Conservation (phyloP, 2,113 vertebrate species). For the Oxygymnocypris stewartii region DNA sequence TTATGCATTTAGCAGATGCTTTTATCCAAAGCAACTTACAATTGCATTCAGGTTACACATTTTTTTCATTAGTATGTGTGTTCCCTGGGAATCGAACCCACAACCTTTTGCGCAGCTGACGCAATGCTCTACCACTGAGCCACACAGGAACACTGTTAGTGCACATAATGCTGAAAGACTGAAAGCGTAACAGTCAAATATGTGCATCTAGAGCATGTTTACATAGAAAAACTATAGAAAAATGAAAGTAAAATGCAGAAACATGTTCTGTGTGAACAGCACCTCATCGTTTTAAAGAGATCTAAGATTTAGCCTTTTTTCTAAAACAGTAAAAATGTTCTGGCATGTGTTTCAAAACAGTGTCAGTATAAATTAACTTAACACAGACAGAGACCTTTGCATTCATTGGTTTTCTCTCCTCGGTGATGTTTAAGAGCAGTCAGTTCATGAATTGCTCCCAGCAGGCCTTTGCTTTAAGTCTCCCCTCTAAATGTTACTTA, state of each 20-base stretch:
- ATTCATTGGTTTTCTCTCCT: constrained; percentile 11
- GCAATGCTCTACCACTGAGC: too few species aligned
- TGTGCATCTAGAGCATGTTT: neutral
- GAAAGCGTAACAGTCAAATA: neutral
- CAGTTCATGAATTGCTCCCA: constrained; percentile 26
- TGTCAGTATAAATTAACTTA: constrained; percentile 12
- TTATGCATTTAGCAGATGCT: too few species aligned
- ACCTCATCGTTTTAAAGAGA: neutral
- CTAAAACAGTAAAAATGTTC: neutral
- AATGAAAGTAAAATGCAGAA: neutral
- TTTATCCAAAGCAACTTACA: too few species aligned
- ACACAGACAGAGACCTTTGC: constrained; percentile 30
- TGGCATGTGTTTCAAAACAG: constrained; percentile 28
- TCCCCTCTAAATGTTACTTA: constrained; percentile 46
- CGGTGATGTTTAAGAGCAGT: constrained; percentile 26
- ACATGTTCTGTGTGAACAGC: neutral
- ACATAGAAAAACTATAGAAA: neutral
- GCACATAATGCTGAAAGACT: neutral
- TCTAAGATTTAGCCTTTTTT: neutral
- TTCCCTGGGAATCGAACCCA: too few species aligned
- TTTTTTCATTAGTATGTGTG: too few species aligned
- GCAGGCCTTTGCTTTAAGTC: constrained; percentile 25
- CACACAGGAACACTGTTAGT: too few species aligned
- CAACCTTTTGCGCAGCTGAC: too few species aligned
- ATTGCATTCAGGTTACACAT: too few species aligned